These are phyloP conservation scores for Pristis pectinata DNA, from an alignment of 2,797 vertebrate genomes.

Conservation along the genomic window DNA sequence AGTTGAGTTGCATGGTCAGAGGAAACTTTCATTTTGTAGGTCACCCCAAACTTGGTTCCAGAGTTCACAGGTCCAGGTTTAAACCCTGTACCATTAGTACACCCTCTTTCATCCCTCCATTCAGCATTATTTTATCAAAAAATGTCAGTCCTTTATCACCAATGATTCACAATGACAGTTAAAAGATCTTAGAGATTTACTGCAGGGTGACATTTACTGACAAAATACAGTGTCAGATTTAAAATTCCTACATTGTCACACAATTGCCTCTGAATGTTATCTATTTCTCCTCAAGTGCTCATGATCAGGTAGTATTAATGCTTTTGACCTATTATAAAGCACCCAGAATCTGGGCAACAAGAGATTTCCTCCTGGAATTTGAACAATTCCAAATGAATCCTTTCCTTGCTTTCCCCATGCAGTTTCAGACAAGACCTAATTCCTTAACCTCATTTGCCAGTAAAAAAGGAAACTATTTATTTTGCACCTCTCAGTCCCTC, in stretches of 20 bases:
- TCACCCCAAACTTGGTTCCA: not conserved
- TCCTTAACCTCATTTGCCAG: not conserved
- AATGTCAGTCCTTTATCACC: not conserved
- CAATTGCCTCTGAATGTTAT: not conserved
- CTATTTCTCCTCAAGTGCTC: not conserved
- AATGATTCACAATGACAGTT: not conserved
- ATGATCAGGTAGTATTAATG: not conserved
- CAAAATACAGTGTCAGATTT: not conserved
- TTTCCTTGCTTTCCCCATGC: not conserved
- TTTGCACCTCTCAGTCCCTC: not conserved
- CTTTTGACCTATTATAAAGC: not conserved
- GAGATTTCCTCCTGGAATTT: not conserved
- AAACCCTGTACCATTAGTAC: not conserved
- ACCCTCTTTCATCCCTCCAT: not conserved
- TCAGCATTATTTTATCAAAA: not conserved
- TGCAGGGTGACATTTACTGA: not conserved
- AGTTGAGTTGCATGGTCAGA: not conserved
- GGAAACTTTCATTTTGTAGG: not conserved
- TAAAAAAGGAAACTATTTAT: not conserved
- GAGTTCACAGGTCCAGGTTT: not conserved
- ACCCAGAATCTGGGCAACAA: not conserved
- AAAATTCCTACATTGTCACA: not conserved
- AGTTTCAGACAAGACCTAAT: not conserved
- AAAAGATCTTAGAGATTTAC: not conserved
- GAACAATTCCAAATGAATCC: not conserved